Evolutionary conservation across 35 echinoderm and acorn worm species (phyloP), one percentile per base, ranked within the genome.

Genomic region (Antedon bifida): DNA sequence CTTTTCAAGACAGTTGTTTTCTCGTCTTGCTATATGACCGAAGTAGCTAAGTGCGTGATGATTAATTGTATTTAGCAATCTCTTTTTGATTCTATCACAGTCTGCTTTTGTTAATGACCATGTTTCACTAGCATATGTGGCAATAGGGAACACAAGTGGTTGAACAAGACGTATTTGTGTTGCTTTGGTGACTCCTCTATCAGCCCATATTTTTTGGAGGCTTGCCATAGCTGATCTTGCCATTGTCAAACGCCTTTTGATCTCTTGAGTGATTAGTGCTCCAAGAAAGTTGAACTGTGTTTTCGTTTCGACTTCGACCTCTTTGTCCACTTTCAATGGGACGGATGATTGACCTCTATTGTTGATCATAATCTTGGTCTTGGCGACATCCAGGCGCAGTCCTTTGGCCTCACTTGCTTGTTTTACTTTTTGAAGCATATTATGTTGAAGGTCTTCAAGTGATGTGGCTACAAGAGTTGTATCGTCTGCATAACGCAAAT

Each of bases 251-350:
- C 82, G 51, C 46, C 82, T 9, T 84, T 51, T 84, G 45, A 34
- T 74, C 30, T 82, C 80, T 17, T 31, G 30, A 84, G 42, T 84
- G 31, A 84, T 75, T 11, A 73, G 51, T 30, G 82, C 82, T 75
- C 51, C 82, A 1, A 84, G 51, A 32, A 84, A 84, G 82, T 84
- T 84, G 46, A 84, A 84, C 23, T 84, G 39, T 13, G 82, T 51
- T 7, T 74, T 33, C 33, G 0, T 74, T 84, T 84, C 81, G 16
- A 23, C 32, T 83, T 83, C 42, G 26, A 56, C 81, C 36, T 83
- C 81, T 44, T 83, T 45, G 46, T 84, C 82, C 16, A 84, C 51
- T 73, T 0, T 84, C 29, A 84, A 1, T 2, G 81, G 39, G n/a
- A 9, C 30, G 32, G 81, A 0, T 29, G 26, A 16, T 23, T 29